phyloP scores from a whole-genome alignment of 2,888 invertebrate genomes.

The Ophion costatus region DNA sequence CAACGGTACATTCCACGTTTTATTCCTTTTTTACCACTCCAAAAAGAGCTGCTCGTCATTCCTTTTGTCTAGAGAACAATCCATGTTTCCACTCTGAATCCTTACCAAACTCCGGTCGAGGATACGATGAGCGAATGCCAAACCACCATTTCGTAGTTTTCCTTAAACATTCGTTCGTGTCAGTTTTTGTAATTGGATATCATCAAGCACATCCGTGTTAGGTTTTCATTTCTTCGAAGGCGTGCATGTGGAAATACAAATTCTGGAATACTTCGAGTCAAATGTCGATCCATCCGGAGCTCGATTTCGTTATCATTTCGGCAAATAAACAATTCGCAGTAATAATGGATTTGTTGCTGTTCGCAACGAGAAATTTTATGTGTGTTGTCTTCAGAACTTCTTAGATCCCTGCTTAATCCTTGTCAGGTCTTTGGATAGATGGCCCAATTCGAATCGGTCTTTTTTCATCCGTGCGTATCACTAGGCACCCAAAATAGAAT shows the following conservation, averaged over 20 bases:
- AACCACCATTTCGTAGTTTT: background rate
- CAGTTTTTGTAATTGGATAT: background rate
- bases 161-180: background rate
- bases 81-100: background rate
- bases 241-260: no score
- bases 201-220: background rate
- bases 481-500: no score
- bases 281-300: background rate
- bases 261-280: background rate
- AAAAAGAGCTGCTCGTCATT: slow-evolving; percentile 1
- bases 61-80: slow-evolving; percentile 2
- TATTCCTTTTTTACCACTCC: background rate
- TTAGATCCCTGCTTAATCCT: no score
- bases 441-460: no score
- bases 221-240: no score
- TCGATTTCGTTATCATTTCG: background rate
- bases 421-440: no score
- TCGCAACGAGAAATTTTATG: no score
- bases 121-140: background rate
- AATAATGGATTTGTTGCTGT: background rate
- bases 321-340: no score
- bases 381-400: no score
- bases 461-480: no score
- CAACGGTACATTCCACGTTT: slow-evolving; percentile 84
- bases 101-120: background rate